Percentiles rank a stretch among this genome's conserved stretches.
These are phyloP conservation scores for Leptopilina boulardi DNA, from an alignment of 1,140 invertebrate genomes.

Conservation along the genomic window DNA sequence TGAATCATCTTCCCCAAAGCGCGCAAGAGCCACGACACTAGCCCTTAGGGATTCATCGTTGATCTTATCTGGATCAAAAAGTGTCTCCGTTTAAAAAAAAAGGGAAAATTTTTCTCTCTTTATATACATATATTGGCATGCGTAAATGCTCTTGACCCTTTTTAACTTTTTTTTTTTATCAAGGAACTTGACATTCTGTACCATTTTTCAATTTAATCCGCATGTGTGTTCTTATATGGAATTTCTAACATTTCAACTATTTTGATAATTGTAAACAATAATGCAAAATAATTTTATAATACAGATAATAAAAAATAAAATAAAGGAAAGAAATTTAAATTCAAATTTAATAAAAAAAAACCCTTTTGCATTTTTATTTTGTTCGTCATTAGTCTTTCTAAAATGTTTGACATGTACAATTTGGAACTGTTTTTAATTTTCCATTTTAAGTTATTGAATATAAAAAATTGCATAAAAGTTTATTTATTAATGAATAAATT, in stretches of 20 bases:
- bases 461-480: too few species aligned
- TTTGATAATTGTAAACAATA: too few species aligned
- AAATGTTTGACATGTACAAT: too few species aligned
- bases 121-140: constrained; percentile 38
- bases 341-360: too few species aligned
- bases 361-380: too few species aligned
- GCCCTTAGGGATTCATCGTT: constrained; percentile 56
- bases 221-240: not conserved
- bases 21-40: constrained; percentile 49
- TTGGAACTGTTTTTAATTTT: too few species aligned
- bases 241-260: not conserved
- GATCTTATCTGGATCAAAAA: constrained; percentile 68
- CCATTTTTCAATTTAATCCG: constrained; percentile 38
- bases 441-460: too few species aligned
- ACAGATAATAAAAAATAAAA: too few species aligned
- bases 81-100: constrained; percentile 60
- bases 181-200: constrained; percentile 38
- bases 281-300: too few species aligned
- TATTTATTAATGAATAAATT: too few species aligned
- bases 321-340: too few species aligned
- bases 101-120: constrained; percentile 40
- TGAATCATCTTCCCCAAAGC: constrained; percentile 67
- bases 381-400: too few species aligned
- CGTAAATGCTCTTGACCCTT: constrained; percentile 51
- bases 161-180: constrained; percentile 8